These are phyloP conservation scores for Dryobotodes eremita DNA, from an alignment of 2,888 invertebrate genomes.

Conservation along the genomic window DNA sequence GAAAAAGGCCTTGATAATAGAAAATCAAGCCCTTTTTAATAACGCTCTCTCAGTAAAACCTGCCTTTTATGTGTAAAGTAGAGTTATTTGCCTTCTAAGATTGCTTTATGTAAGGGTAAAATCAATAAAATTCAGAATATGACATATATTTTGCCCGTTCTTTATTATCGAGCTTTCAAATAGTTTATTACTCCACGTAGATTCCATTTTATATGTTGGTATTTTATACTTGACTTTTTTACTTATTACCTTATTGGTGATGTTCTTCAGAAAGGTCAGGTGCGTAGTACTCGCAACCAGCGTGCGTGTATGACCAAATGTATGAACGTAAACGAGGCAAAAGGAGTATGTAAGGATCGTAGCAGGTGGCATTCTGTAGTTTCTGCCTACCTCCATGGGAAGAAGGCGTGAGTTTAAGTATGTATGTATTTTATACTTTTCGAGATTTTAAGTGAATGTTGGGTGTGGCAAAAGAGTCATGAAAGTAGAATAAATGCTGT, in stretches of 20 bases:
- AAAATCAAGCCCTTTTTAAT: not conserved
- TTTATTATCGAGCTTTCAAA: not conserved
- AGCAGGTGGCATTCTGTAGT: no score
- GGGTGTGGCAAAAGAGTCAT: not conserved
- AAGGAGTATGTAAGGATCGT: no score
- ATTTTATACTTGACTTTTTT: not conserved
- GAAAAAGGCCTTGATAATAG: not conserved
- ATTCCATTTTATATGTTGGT: not conserved
- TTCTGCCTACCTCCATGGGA: no score
- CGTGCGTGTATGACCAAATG: no score
- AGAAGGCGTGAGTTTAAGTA: no score
- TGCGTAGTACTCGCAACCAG: no score
- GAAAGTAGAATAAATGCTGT: not conserved
- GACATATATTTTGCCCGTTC: not conserved
- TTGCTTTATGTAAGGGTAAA: not conserved
- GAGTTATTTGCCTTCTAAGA: not conserved
- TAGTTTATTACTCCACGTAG: not conserved
- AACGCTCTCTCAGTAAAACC: constrained; percentile 11
- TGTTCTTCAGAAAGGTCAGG: no score
- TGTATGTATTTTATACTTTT: not conserved
- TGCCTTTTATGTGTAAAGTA: not conserved
- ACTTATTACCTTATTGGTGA: no score
- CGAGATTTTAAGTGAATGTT: no score
- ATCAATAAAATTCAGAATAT: not conserved
- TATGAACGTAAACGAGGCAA: no score